Evolutionary conservation across 2,888 invertebrate species (phyloP), one percentile per base, ranked within the genome.

Genomic region (Tenthredo notha): DNA sequence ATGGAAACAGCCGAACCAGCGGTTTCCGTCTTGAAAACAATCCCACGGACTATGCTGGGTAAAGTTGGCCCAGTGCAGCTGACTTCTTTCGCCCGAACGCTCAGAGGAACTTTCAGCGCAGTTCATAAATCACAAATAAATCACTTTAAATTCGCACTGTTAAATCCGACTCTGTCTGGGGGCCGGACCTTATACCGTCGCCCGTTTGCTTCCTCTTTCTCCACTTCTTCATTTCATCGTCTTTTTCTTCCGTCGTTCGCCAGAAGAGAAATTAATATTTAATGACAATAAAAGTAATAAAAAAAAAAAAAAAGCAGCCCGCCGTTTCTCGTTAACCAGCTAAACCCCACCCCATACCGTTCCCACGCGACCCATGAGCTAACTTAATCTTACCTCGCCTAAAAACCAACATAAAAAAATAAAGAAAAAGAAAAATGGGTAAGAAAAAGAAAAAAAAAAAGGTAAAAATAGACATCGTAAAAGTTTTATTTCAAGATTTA

Each of bases 121-220:
- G 87, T 88, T 88, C 92, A 91, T 92, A 92, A 92, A 92, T 92
- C 92, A 92, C 90, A 91, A 91, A 92, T 92, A 92, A 92, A 92
- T 92, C 92, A 92, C 92, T 91, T 91, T 91, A 92, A 91, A 91
- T 91, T 92, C 91, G 90, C 90, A 90, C 92, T 92, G 92, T 92
- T 92, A 91, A 90, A 91, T 91, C 90, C 43, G 75, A 54, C 43
- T 78, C 78, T 70, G 75, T 58, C 80, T 67, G 47, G 43, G 29
- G 43, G 29, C 21, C 65, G 50, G 25, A 21, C 70, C 18, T 40
- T 84, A 54, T 50, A 25, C 25, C 61, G 25, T 65, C 61, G 74
- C n/a, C 25, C 25, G 84, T 85, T 77, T 78, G 33, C 58, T 67
- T 84, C 86, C 84, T 72, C 37, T 43, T 84, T 84, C 84, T 43